A percentile compares a stretch with the other conserved stretches of the same genome.
phyloP scores from a whole-genome alignment of 2,113 vertebrate species.

The Pelobates fuscus region DNA sequence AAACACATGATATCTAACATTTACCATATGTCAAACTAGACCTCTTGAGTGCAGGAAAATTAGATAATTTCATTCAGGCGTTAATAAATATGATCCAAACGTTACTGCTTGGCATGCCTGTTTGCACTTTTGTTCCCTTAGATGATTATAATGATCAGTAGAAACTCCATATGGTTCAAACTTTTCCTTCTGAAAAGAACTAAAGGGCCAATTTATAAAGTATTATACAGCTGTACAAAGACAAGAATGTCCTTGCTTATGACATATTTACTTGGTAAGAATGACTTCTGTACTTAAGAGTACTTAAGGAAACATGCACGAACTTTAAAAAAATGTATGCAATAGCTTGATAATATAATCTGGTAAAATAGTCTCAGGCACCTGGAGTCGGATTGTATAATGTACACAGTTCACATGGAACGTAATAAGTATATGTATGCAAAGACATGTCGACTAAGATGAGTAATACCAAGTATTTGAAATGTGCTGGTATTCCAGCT shows the following conservation, averaged over 20 bases:
- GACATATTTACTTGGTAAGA: background rate
- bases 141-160: background rate
- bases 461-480: too few relatives aligned
- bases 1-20: constrained; percentile 54
- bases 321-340: too few relatives aligned
- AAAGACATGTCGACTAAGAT: too few relatives aligned
- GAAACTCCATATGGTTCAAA: constrained; percentile 14
- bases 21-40: constrained; percentile 52
- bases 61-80: constrained; percentile 31
- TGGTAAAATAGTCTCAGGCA: too few relatives aligned
- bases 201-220: constrained; percentile 1
- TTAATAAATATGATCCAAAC: background rate
- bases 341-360: too few relatives aligned
- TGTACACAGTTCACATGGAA: too few relatives aligned
- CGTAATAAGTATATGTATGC: too few relatives aligned
- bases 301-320: too few relatives aligned
- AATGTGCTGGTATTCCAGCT: too few relatives aligned
- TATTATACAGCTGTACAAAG: background rate
- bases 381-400: too few relatives aligned
- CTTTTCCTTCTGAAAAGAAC: constrained; percentile 1
- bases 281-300: too few relatives aligned
- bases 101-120: constrained; percentile 2
- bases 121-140: constrained; percentile 37
- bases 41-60: constrained; percentile 46
- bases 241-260: background rate